These are phyloP conservation scores for Drosophila engyochracea DNA, from an alignment of 2,888 invertebrate genomes.

Conservation along the genomic window DNA sequence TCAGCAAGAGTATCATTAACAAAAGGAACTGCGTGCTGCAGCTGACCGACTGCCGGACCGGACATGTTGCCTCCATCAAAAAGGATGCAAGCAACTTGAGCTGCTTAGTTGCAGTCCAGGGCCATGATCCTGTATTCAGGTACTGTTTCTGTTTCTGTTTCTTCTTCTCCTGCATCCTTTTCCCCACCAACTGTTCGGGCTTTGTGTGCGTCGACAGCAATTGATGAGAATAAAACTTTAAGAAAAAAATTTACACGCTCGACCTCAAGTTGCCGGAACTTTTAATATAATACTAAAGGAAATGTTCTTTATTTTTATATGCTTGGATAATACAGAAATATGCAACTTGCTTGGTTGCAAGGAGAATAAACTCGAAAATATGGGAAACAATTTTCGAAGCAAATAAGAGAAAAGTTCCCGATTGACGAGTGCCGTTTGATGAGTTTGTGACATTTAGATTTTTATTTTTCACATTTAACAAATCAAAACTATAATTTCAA, in stretches of 20 bases:
- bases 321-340: background rate
- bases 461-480: background rate
- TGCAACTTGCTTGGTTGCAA: background rate
- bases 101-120: constrained; percentile 61
- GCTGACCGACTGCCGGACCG: constrained; percentile 55
- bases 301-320: constrained; percentile 1
- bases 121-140: constrained; percentile 39
- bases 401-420: background rate
- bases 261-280: constrained; percentile 33
- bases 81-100: constrained; percentile 60
- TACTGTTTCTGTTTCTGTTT: background rate
- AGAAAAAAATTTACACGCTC: constrained; percentile 30
- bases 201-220: constrained; percentile 39
- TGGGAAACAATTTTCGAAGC: background rate
- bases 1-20: constrained; percentile 79
- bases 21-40: constrained; percentile 74
- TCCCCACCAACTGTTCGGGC: background rate
- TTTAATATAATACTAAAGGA: background rate
- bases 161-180: background rate
- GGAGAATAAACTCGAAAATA: background rate
- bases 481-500: background rate
- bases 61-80: constrained; percentile 27
- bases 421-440: background rate
- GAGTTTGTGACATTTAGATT: background rate
- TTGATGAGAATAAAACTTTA: constrained; percentile 49